phyloP scores from a whole-genome alignment of 2,888 invertebrate genomes.

The Xanthia icteritia region DNA sequence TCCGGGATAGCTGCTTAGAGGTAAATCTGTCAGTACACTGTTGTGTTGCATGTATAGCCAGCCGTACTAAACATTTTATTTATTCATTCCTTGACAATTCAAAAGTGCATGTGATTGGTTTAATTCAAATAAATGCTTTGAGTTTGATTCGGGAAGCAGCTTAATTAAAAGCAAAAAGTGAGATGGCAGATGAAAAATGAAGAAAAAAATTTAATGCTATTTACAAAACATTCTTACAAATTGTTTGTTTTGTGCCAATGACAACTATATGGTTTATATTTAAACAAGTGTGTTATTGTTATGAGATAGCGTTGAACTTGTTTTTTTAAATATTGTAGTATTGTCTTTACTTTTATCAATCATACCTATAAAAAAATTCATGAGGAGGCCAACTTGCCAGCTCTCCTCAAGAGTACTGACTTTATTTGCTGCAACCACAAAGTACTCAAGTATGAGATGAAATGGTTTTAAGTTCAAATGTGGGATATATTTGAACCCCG shows the following conservation, averaged over 20 bases:
- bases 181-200: not conserved
- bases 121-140: too few species aligned
- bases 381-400: too few species aligned
- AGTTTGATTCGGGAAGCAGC: not conserved
- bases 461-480: not conserved
- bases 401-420: not conserved
- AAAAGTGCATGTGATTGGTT: too few species aligned
- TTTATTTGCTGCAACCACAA: not conserved
- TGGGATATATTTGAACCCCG: not conserved
- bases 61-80: not conserved
- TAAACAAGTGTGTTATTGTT: slow-evolving; percentile 35
- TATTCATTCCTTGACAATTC: too few species aligned
- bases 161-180: not conserved
- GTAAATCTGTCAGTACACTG: not conserved
- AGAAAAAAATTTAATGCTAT: not conserved
- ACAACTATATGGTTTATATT: slow-evolving; percentile 31
- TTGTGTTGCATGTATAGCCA: not conserved
- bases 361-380: not conserved
- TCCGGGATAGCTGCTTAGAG: not conserved
- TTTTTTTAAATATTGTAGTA: slow-evolving; percentile 9
- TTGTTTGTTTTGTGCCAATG: slow-evolving; percentile 22
- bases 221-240: not conserved
- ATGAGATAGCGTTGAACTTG: slow-evolving; percentile 17
- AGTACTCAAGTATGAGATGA: not conserved
- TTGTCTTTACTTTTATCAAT: not conserved